These are phyloP conservation scores for Alethe castanea DNA, from an alignment of 2,113 vertebrate species.

Conservation along the genomic window DNA sequence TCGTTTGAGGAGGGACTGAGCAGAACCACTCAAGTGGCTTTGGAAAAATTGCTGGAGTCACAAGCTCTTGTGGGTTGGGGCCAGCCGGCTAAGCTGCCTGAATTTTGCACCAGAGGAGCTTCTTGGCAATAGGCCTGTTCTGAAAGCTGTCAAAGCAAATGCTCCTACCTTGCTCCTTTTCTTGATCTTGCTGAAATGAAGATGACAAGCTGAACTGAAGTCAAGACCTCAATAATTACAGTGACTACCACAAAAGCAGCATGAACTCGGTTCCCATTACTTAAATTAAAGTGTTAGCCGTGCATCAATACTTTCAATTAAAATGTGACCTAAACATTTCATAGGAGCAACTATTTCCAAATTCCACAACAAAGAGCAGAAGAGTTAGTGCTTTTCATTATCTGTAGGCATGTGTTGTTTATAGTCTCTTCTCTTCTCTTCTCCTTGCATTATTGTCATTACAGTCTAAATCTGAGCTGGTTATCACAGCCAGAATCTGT, in stretches of 20 bases:
- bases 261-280: background rate
- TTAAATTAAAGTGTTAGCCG: background rate
- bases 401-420: background rate
- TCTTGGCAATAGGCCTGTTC: background rate
- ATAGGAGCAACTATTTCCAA: background rate
- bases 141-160: background rate
- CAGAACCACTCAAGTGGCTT: background rate
- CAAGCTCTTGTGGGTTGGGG: background rate
- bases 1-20: background rate
- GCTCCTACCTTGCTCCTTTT: background rate
- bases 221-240: background rate
- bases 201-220: background rate
- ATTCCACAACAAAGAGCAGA: background rate
- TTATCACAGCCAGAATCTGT: background rate
- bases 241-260: background rate
- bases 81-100: background rate
- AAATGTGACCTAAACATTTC: background rate
- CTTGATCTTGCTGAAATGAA: background rate
- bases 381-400: background rate
- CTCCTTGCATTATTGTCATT: background rate
- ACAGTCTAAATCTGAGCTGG: background rate
- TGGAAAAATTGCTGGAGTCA: background rate
- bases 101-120: background rate
- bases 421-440: background rate
- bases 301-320: constrained; percentile 2